Evolutionary conservation across 2,888 invertebrate species (phyloP).

Genomic region (Liodrosophila aerea): DNA sequence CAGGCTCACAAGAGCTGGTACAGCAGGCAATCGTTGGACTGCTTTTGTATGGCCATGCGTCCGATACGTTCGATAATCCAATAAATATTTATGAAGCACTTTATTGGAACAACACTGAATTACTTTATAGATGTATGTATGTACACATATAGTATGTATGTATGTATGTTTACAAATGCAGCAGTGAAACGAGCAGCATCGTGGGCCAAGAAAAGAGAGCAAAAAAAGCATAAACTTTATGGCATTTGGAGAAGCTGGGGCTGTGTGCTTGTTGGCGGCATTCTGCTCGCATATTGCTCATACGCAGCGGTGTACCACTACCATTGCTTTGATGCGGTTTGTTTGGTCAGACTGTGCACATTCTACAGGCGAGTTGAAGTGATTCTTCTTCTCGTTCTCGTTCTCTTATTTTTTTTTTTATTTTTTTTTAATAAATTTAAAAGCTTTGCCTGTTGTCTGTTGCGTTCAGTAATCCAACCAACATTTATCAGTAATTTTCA

Average conservation of each 20-base stretch:
- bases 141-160: background rate
- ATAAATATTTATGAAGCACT: conserved; percentile 80
- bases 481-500: conserved; percentile 43
- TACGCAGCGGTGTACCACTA: conserved; percentile 56
- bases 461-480: conserved; percentile 8
- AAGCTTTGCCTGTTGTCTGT: conserved; percentile 36
- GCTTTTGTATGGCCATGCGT: conserved; percentile 39
- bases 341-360: conserved; percentile 45
- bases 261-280: background rate
- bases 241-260: conserved; percentile 45
- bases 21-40: conserved; percentile 1
- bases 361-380: too few relatives aligned
- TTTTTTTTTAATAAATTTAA: conserved; percentile 53
- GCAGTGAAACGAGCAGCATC: conserved; percentile 31
- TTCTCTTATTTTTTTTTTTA: conserved; percentile 8
- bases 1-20: conserved; percentile 5
- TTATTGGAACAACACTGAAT: conserved; percentile 79
- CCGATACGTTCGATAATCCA: conserved; percentile 71
- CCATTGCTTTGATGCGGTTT: conserved; percentile 60
- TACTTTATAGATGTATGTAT: conserved; percentile 58
- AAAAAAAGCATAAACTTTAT: conserved; percentile 16
- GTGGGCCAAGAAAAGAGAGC: conserved; percentile 33
- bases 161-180: conserved; percentile 26
- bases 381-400: conserved; percentile 5
- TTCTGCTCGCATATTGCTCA: conserved; percentile 41